These are phyloP conservation scores for Mallotus villosus DNA, from an alignment of 2,797 vertebrate species.

Conservation along the genomic window DNA sequence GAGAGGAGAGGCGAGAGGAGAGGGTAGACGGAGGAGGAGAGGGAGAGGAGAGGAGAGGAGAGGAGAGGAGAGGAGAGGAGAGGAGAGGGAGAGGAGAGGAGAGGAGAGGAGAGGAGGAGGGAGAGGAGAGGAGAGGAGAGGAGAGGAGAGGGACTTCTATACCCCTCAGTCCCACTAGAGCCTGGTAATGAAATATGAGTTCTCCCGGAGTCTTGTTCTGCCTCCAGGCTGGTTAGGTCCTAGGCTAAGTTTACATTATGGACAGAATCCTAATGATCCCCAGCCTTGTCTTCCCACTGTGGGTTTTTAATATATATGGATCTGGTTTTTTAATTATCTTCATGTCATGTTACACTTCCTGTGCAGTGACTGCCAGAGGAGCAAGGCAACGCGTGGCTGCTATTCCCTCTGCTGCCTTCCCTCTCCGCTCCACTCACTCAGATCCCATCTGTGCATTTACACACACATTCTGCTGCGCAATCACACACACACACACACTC, in stretches of 20 bases:
- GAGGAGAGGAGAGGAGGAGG: neutral
- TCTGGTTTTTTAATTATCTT: slow-evolving; percentile 72
- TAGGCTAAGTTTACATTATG: slow-evolving; percentile 64
- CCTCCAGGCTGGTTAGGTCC: slow-evolving; percentile 58
- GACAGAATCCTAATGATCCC: slow-evolving; percentile 67
- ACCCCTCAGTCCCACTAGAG: slow-evolving; percentile 48
- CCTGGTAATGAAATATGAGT: slow-evolving; percentile 68
- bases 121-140: neutral
- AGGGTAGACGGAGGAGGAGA: too few relatives aligned
- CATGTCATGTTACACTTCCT: slow-evolving; percentile 70
- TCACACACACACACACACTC: neutral
- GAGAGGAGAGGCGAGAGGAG: neutral
- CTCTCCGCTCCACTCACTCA: slow-evolving; percentile 56
- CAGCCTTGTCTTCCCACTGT: slow-evolving; percentile 26
- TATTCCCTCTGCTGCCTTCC: slow-evolving; percentile 54
- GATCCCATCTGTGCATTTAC: slow-evolving; percentile 75
- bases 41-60: too few relatives aligned
- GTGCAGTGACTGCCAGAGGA: slow-evolving; percentile 49
- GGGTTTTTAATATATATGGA: slow-evolving; percentile 67
- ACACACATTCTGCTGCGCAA: slow-evolving; percentile 46
- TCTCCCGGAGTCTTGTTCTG: slow-evolving; percentile 51
- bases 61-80: too few relatives aligned
- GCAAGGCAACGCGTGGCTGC: slow-evolving; percentile 50
- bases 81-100: too few relatives aligned
- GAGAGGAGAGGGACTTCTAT: neutral